Conservation (phyloP, 1,140 invertebrate species). For the Tachypleus tridentatus region DNA sequence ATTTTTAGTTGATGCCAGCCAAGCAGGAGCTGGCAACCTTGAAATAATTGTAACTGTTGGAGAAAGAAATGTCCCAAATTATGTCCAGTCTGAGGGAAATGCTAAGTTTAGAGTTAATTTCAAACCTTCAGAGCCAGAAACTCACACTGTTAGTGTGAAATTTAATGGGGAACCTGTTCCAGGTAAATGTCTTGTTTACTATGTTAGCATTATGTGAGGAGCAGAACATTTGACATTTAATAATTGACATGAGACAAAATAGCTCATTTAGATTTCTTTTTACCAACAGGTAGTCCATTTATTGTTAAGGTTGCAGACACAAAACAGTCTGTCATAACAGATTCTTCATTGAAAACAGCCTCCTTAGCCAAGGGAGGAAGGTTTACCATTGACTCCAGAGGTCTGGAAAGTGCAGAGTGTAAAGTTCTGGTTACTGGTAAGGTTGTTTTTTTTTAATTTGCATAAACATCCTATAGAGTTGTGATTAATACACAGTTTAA, state of each 20-base stretch:
- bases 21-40: conserved; percentile 77
- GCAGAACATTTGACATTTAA: neutral
- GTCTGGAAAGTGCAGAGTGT: conserved; percentile 31
- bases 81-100: conserved; percentile 94
- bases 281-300: conserved; percentile 61
- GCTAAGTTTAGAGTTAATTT: conserved; percentile 92
- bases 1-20: conserved; percentile 39
- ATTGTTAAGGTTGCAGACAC: conserved; percentile 50
- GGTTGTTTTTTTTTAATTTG: conserved; percentile 7
- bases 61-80: conserved; percentile 94
- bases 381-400: conserved; percentile 48
- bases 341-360: conserved; percentile 47
- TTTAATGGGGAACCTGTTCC: conserved; percentile 94
- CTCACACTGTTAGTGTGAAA: conserved; percentile 56
- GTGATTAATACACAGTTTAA: too few species aligned
- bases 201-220: neutral
- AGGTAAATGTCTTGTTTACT: conserved; percentile 36
- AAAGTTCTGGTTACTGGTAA: conserved; percentile 37
- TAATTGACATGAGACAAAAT: neutral
- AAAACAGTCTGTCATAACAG: conserved; percentile 46
- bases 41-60: conserved; percentile 98
- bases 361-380: conserved; percentile 44
- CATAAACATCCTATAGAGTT: neutral
- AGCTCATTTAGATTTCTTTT: conserved; percentile 6
- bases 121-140: conserved; percentile 52